phyloP scores from a whole-genome alignment of 2,113 vertebrate genomes.

The Aramus guarauna region DNA sequence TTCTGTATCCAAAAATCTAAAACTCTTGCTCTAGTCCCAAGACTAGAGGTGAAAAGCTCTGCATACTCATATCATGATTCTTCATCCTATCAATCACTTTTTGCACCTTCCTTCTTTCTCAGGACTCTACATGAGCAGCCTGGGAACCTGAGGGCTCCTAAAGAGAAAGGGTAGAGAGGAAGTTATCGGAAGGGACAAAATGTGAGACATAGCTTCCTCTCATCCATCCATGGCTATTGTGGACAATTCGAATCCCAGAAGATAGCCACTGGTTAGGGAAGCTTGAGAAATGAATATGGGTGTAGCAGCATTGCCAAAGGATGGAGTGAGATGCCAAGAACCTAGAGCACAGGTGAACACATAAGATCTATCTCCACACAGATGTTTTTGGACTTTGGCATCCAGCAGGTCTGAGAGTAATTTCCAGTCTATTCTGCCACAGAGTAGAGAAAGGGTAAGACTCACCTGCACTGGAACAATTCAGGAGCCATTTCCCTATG shows the following conservation, averaged over 20 bases:
- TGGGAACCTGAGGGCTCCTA: background rate
- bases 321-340: background rate
- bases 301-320: background rate
- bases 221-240: background rate
- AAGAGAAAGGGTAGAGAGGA: background rate
- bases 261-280: background rate
- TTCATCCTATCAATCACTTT: background rate
- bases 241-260: background rate
- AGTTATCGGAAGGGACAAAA: background rate
- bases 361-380: background rate
- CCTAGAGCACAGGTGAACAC: background rate
- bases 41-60: background rate
- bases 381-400: background rate
- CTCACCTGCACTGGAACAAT: background rate
- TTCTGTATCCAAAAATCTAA: background rate
- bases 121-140: background rate
- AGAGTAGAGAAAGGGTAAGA: background rate
- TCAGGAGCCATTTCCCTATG: background rate
- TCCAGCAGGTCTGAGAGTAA: background rate
- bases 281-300: background rate
- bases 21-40: background rate
- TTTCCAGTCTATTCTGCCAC: background rate
- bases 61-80: background rate
- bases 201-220: accelerated
- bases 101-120: background rate